These are phyloP conservation scores for Cacoxenus indagator DNA, from an alignment of 2,888 invertebrate genomes.

Conservation along the genomic window DNA sequence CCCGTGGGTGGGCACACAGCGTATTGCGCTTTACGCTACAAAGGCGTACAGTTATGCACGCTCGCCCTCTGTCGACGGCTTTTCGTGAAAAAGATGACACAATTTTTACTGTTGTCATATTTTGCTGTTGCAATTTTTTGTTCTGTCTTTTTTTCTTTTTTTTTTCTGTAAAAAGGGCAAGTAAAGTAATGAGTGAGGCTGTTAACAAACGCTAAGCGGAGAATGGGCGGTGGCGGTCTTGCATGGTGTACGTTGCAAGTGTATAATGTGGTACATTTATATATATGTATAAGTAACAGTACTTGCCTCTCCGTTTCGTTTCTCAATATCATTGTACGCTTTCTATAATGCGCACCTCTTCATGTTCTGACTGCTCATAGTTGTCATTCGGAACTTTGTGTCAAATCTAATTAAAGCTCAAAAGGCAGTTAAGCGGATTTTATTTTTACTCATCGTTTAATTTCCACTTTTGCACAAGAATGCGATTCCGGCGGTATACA, in stretches of 20 bases:
- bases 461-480: not conserved
- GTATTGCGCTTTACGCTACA: not conserved
- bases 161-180: not conserved
- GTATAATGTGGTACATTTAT: no score
- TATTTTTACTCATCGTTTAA: not conserved
- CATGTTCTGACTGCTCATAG: not conserved
- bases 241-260: not conserved
- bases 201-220: not conserved
- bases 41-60: not conserved
- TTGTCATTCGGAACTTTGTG: not conserved
- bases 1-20: constrained; percentile 1
- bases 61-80: not conserved
- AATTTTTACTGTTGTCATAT: constrained; percentile 5
- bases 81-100: not conserved
- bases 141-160: not conserved
- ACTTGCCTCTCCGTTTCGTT: no score
- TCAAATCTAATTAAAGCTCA: constrained; percentile 13
- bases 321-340: no score
- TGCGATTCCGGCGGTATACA: not conserved
- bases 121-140: not conserved
- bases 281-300: no score
- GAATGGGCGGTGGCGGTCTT: not conserved
- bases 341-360: no score
- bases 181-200: not conserved
- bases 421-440: not conserved